Base-by-base conservation (phyloP, 2,888 invertebrate genomes). In the Pyrgus malvae region DNA sequence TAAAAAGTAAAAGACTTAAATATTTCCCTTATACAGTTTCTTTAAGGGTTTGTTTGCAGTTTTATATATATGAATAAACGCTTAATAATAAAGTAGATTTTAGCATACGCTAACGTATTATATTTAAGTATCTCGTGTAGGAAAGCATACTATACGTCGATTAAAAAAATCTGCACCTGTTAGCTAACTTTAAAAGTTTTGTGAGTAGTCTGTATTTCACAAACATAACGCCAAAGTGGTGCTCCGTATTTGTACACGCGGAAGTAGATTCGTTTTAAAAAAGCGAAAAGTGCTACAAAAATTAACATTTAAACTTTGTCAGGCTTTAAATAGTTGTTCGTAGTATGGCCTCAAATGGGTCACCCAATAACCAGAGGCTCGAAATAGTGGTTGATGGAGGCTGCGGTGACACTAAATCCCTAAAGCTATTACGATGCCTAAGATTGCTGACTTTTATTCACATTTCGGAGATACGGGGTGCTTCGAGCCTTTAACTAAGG, bases 281-380 rank as follows among this genome's bases (percentile, higher is more conserved):
- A 64, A 64, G 63, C 57, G 51, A 51, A 56, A 50, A 66, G 59
- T 63, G 68, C 68, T 69, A 67, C 65, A 69, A 72, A n/a, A 72
- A 74, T 70, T 62, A 70, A 69, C 72, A 33, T n/a, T 33, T 14
- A 29, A 11, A 17, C 14, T 29, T 33, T 9, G 9, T n/a, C 27
- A 12, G 17, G 19, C n/a, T n/a, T n/a, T n/a, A n/a, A n/a, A n/a
- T 21, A 45, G 11, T 29, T 5, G 31, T 45, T 29, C 12, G 14
- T 25, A n/a, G n/a, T n/a, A 48, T 29, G 25, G 9, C 9, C 12
- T 23, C 17, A 38, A 38, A 25, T 37, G 27, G 37, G 23, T 38
- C 38, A 48, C 23, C 37, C 17, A n/a, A 25, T 19, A 25, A 25
- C 48, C 25, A 11, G 16, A 16, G 17, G 25, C 37, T 16, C n/a